A percentile compares a stretch with the other conserved stretches of the same genome.
Evolutionary conservation across 2,113 vertebrate genomes (phyloP).

Genomic region (Oncorhynchus mykiss): DNA sequence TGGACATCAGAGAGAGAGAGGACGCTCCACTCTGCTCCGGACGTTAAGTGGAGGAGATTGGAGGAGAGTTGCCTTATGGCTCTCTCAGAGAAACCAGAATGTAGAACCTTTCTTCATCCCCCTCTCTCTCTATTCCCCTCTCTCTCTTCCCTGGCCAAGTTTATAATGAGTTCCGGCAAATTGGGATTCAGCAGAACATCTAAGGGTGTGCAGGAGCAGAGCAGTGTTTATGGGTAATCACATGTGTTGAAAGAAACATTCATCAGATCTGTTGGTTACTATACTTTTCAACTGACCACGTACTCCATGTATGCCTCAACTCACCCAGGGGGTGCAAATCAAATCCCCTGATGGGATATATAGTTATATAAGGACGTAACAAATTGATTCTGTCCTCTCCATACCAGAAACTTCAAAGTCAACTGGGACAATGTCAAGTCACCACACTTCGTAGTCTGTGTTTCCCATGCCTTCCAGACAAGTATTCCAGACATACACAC

Average conservation of each 20-base stretch:
- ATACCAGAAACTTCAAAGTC: neutral
- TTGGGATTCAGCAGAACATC: constrained; percentile 26
- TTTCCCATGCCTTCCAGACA: constrained; percentile 21
- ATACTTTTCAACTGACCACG: constrained; percentile 8
- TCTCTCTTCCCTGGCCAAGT: constrained; percentile 25
- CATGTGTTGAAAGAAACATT: constrained; percentile 24
- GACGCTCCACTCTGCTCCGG: neutral
- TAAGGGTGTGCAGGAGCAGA: constrained; percentile 23
- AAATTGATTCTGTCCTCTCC: neutral
- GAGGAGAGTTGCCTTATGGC: neutral
- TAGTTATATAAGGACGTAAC: neutral
- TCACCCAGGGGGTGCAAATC: neutral
- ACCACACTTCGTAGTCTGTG: neutral
- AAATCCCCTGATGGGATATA: neutral
- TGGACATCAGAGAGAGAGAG: neutral
- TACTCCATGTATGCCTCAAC: too few species aligned
- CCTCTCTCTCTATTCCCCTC: neutral
- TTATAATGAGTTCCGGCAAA: constrained; percentile 28
- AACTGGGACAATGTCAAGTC: neutral
- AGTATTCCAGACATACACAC: constrained; percentile 33
- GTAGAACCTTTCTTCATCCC: constrained; percentile 1
- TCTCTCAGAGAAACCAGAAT: neutral
- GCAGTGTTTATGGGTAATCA: constrained; percentile 25
- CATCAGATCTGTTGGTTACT: neutral
- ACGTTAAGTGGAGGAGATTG: neutral